Evolutionary conservation across 1,140 invertebrate species (phyloP).

Genomic region (Zophobas morio): DNA sequence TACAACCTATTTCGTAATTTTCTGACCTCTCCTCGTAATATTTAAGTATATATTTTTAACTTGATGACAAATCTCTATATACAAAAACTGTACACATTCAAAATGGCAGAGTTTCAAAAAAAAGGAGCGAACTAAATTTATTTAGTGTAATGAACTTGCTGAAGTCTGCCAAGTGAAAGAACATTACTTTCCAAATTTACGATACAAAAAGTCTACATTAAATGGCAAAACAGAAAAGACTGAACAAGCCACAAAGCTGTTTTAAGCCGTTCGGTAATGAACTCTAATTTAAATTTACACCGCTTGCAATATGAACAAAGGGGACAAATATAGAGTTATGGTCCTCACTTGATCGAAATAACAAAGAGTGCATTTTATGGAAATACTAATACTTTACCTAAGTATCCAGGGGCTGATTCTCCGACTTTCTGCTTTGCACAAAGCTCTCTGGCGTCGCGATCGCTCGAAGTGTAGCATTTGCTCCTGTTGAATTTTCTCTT

Average conservation of each 20-base stretch:
- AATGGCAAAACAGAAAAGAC: background rate
- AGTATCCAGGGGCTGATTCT: slow-evolving; percentile 23
- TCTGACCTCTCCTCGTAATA: no score
- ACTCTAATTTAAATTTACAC: slow-evolving; percentile 9
- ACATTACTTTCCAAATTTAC: slow-evolving; percentile 26
- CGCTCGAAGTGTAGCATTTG: background rate
- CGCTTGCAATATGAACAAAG: slow-evolving; percentile 4
- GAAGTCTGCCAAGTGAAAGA: slow-evolving; percentile 9
- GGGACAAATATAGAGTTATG: slow-evolving; percentile 12
- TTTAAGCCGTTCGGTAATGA: slow-evolving; percentile 8
- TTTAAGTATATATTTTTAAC: no score
- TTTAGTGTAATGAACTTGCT: slow-evolving; percentile 23
- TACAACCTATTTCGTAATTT: background rate
- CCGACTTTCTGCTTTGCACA: background rate
- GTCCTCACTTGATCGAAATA: background rate
- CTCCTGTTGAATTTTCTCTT: slow-evolving; percentile 7
- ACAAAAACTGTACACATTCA: no score
- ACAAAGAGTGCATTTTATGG: background rate
- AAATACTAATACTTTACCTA: background rate
- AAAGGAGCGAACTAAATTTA: no score
- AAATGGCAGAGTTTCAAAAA: no score
- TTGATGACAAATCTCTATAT: no score
- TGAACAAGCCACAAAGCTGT: slow-evolving; percentile 1
- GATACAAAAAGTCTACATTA: background rate
- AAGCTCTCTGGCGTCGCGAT: background rate